A percentile compares a stretch with the other conserved stretches of the same genome.
These are phyloP conservation scores for Rhorus exstirpatorius DNA, from an alignment of 2,888 invertebrate species.

Conservation along the genomic window DNA sequence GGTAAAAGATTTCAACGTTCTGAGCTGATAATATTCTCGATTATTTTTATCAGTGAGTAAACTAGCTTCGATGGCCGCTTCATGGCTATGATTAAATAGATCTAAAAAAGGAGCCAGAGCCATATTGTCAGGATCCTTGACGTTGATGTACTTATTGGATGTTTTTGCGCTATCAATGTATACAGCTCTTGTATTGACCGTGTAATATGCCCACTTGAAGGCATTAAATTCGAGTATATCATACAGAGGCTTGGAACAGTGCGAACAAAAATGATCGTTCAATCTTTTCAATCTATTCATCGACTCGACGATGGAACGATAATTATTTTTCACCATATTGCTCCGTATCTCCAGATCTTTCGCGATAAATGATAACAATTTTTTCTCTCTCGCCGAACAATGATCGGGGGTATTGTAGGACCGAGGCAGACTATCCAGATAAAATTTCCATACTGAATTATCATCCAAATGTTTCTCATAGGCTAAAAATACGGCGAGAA, in stretches of 20 bases:
- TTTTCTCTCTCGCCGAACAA: constrained; percentile 87
- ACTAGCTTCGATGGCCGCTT: constrained; percentile 87
- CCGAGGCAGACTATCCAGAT: constrained; percentile 90
- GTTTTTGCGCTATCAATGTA: constrained; percentile 89
- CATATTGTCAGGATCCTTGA: constrained; percentile 82
- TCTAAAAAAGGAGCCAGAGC: constrained; percentile 96
- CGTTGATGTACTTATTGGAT: constrained; percentile 64
- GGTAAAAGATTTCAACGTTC: constrained; percentile 87
- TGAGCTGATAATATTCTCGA: constrained; percentile 87
- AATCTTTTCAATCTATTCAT: constrained; percentile 69
- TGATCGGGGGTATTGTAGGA: constrained; percentile 91
- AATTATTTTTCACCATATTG: constrained; percentile 74
- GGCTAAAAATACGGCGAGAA: constrained; percentile 91
- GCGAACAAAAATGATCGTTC: constrained; percentile 78
- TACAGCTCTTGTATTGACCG: constrained; percentile 95
- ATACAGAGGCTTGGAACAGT: constrained; percentile 85
- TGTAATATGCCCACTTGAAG: constrained; percentile 94
- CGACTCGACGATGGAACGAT: constrained; percentile 71
- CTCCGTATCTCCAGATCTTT: constrained; percentile 80
- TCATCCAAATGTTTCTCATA: constrained; percentile 89
- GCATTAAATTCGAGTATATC: constrained; percentile 87
- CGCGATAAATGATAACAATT: constrained; percentile 88
- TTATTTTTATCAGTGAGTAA: constrained; percentile 82
- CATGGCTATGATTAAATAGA: constrained; percentile 94
- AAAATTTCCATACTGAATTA: constrained; percentile 88